Base-by-base conservation (phyloP, 1,140 invertebrate genomes). In the Parapsyche elsis region DNA sequence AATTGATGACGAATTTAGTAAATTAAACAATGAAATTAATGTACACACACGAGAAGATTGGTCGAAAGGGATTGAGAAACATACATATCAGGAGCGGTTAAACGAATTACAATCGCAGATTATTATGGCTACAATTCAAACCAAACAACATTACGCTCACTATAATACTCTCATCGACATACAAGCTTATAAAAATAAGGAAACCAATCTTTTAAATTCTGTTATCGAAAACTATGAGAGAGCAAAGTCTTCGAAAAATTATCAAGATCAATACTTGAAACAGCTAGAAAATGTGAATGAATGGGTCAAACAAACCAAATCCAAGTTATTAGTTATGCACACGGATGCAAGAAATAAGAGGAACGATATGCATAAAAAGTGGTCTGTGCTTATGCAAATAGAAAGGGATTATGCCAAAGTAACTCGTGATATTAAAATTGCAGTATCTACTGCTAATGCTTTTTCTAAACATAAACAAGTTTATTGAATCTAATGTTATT, bases 391-490 rank as follows among this genome's bases (percentile, higher is more conserved):
- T 0, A 77, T 77, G 75, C 75, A 77, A 45, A 77, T 77, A 45
- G 75, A 77, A 24, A 64, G 75, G 23, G 75, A 77, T 64, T 77
- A 77, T 77, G 75, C 75, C 12, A 77, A 77, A 64, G 75, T 77
- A 19, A 77, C 75, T 0, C 53, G 75, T 14, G 75, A 77, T 64
- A 64, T 77, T 45, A 64, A 77, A 77, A 38, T 77, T 53, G 75
- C 75, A 19, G 75, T 77, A 9, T 30, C 75, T 0, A 67, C 23
- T 26, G 24, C 64, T 10, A 67, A 67, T 67, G 14, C 21, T 67
- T 67, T 12, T 67, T 26, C 64, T 26, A 67, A 67, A 26, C 21
- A 67, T 5, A 67, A 67, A 67, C 21, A 67, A 67, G 14, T 23
- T 0, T 67, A 67, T 67, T 26, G 24, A n/a, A 16, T 61, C 21